Conservation (phyloP, 2,797 vertebrate species). For the Micropoecilia bifurca region DNA sequence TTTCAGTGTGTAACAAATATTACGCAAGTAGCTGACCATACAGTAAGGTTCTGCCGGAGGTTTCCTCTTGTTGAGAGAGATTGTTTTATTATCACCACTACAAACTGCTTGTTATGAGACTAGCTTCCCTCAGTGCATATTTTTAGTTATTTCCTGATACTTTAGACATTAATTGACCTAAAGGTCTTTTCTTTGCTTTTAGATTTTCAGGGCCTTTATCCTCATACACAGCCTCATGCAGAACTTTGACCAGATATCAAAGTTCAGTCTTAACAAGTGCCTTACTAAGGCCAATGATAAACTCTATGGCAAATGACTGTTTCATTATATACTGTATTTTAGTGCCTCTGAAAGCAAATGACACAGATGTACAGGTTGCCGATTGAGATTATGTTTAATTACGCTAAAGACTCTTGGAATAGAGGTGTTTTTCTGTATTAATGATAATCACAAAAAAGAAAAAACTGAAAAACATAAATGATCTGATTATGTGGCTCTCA, state of each 20-base stretch:
- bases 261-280: background rate
- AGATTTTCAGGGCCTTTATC: background rate
- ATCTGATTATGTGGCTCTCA: background rate
- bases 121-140: background rate
- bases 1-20: background rate
- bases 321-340: background rate
- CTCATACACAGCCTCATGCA: background rate
- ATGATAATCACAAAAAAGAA: background rate
- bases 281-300: background rate
- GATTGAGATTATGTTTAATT: background rate
- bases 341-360: background rate
- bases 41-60: background rate
- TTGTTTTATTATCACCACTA: background rate
- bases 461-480: background rate
- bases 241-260: background rate
- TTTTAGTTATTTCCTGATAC: background rate
- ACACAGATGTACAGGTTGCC: background rate
- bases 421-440: background rate
- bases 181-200: background rate
- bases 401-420: background rate
- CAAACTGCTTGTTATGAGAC: background rate
- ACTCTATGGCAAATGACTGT: background rate
- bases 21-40: background rate
- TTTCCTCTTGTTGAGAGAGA: background rate
- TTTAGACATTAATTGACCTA: background rate